These are phyloP conservation scores for Nesometra sesokonis DNA, from an alignment of 35 echinoderm and acorn worm species.

Conservation along the genomic window DNA sequence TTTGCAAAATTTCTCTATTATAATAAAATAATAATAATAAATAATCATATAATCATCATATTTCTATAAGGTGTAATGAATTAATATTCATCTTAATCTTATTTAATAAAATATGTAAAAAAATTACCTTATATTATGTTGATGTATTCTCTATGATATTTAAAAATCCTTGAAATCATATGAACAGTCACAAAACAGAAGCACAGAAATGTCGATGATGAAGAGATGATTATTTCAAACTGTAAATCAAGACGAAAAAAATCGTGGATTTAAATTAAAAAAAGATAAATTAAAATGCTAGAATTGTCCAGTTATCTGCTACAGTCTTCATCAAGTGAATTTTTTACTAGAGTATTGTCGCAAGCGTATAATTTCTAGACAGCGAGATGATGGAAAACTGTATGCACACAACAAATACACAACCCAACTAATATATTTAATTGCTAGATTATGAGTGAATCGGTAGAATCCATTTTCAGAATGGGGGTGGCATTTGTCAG, in stretches of 20 bases:
- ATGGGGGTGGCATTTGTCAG: neutral
- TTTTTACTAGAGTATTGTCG: neutral
- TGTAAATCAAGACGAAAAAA: neutral
- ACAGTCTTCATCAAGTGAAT: neutral
- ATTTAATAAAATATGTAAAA: neutral
- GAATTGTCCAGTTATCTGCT: neutral
- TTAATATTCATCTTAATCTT: neutral
- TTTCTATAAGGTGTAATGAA: too few relatives aligned
- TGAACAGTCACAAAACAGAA: neutral
- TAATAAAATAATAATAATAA: too few relatives aligned
- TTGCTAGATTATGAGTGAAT: neutral
- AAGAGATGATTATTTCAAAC: too few relatives aligned
- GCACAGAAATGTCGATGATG: neutral
- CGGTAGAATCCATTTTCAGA: neutral
- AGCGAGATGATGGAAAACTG: neutral
- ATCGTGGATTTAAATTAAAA: neutral
- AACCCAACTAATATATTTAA: neutral
- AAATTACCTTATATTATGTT: neutral
- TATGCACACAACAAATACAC: neutral
- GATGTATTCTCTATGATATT: neutral
- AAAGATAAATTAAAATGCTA: neutral
- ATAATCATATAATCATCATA: too few relatives aligned
- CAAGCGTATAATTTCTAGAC: neutral
- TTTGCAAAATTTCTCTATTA: too few relatives aligned
- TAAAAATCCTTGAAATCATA: neutral